phyloP scores from a whole-genome alignment of 2,113 vertebrate genomes.

The Aptenodytes patagonicus region DNA sequence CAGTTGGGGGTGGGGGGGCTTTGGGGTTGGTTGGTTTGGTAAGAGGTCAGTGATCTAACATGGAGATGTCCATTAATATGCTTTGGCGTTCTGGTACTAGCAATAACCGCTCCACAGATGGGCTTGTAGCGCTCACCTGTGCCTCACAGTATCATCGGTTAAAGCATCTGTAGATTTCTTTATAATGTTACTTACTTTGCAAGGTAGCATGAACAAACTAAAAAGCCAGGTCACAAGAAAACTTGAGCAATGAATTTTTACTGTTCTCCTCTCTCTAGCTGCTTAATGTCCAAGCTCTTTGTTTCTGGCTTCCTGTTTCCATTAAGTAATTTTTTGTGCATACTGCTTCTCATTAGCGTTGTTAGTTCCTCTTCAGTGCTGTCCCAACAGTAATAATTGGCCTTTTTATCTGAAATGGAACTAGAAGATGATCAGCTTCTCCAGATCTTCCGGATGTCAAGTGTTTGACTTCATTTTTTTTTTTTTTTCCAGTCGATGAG shows the following conservation, averaged over 20 bases:
- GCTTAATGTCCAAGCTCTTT: neutral
- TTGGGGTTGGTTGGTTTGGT: neutral
- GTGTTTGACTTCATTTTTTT: neutral
- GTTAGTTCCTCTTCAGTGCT: neutral
- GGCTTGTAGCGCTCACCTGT: neutral
- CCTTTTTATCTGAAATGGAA: neutral
- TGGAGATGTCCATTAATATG: rapidly evolving
- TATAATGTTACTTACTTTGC: neutral
- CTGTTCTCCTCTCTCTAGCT: neutral
- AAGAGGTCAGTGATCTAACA: neutral
- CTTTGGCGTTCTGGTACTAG: neutral
- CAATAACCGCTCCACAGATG: neutral
- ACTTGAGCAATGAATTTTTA: neutral
- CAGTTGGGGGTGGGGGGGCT: rapidly evolving
- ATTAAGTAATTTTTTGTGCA: neutral
- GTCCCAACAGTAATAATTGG: neutral
- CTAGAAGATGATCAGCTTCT: neutral
- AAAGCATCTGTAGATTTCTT: neutral
- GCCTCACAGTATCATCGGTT: neutral
- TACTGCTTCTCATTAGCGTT: neutral
- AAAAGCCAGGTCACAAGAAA: neutral
- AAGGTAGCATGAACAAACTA: neutral
- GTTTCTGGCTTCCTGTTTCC: neutral
- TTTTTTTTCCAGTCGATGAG: neutral
- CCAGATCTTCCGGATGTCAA: neutral